These are phyloP conservation scores for Tupaia tana DNA, from an alignment of 2,113 vertebrate species.

Conservation along the genomic window DNA sequence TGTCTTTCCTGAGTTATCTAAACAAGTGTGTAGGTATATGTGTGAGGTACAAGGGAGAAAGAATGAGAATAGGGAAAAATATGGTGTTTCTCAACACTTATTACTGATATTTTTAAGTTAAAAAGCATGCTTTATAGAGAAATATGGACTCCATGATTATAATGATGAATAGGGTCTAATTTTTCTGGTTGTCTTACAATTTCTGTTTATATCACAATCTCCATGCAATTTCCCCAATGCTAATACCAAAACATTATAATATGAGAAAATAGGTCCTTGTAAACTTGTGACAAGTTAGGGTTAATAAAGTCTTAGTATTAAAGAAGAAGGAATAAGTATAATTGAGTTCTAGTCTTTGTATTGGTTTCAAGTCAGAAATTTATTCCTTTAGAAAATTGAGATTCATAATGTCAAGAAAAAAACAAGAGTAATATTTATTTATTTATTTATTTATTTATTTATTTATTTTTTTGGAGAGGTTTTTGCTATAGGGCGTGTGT, in stretches of 20 bases:
- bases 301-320: background rate
- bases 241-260: background rate
- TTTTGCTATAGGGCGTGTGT: no score
- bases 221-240: background rate
- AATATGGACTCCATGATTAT: background rate
- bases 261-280: slow-evolving; percentile 18
- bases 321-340: background rate
- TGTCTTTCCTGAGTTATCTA: background rate
- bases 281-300: background rate
- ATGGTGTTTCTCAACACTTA: background rate
- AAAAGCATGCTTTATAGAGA: background rate
- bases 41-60: background rate
- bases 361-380: background rate
- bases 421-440: background rate
- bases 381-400: slow-evolving; percentile 24
- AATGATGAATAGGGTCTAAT: slow-evolving; percentile 14
- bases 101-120: slow-evolving; percentile 29
- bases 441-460: background rate
- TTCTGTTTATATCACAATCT: background rate
- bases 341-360: slow-evolving; percentile 9
- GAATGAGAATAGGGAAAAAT: background rate
- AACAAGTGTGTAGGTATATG: background rate
- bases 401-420: slow-evolving; percentile 12
- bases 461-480: no score
- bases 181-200: background rate